A percentile compares a stretch with the other conserved stretches of the same genome.
These are phyloP conservation scores for Diabrotica virgifera DNA, from an alignment of 1,140 invertebrate genomes.

Conservation along the genomic window DNA sequence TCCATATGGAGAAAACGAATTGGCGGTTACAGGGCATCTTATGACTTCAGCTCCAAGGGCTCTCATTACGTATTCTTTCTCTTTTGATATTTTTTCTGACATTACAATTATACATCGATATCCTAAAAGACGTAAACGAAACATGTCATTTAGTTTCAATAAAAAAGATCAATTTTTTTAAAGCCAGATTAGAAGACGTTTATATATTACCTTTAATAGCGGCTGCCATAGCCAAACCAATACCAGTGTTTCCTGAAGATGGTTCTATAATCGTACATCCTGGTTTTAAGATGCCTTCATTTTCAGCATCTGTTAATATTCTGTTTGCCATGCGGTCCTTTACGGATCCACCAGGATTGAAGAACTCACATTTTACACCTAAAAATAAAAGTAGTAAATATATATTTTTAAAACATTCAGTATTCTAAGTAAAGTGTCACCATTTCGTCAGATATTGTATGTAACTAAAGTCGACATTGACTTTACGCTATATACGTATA, in stretches of 20 bases:
- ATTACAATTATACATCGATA: constrained; percentile 98
- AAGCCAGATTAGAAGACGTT: too few relatives aligned
- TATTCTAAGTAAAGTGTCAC: too few relatives aligned
- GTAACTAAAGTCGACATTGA: too few relatives aligned
- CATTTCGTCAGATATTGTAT: too few relatives aligned
- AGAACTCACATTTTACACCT: constrained; percentile 98
- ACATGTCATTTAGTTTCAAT: too few relatives aligned
- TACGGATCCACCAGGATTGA: constrained; percentile 97
- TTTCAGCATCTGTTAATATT: constrained; percentile 96
- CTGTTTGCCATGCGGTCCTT: constrained; percentile 94
- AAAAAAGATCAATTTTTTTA: too few relatives aligned
- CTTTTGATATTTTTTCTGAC: constrained; percentile 98
- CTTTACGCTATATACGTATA: too few relatives aligned
- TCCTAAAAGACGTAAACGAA: constrained; percentile 53
- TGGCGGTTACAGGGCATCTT: constrained; percentile 89
- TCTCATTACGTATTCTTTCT: constrained; percentile 86
- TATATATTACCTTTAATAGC: constrained; percentile 89
- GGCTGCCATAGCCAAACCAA: constrained; percentile 91
- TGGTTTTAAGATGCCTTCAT: constrained; percentile 78
- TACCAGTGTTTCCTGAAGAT: constrained; percentile 94
- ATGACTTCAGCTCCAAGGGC: constrained; percentile 96
- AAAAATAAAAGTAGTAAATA: constrained; percentile 29
- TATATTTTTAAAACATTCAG: neutral
- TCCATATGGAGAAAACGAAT: constrained; percentile 84
- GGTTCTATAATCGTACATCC: constrained; percentile 94